Percentiles rank a stretch among this genome's conserved stretches.
Evolutionary conservation across 2,113 vertebrate species (phyloP).

Genomic region (Crotalus horridus): DNA sequence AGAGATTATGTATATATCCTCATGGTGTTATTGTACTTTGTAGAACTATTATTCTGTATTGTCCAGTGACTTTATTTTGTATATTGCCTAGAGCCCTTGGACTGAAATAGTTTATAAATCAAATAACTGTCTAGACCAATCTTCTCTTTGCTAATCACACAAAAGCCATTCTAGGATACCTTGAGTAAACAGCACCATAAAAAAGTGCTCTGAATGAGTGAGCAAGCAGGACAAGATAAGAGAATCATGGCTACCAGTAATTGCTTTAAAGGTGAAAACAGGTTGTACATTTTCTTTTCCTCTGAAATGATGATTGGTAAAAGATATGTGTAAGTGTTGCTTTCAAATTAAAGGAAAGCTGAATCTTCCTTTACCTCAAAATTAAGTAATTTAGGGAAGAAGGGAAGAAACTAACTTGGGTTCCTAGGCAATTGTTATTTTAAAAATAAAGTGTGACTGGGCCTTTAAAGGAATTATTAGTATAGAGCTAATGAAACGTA

Average conservation of each 20-base stretch:
- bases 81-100: neutral
- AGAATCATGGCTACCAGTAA: neutral
- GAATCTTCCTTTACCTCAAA: neutral
- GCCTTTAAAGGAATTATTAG: neutral
- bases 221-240: neutral
- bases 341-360: neutral
- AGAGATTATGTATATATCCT: neutral
- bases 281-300: neutral
- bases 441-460: neutral
- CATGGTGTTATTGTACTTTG: neutral
- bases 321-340: neutral
- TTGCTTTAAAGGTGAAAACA: neutral
- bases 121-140: neutral
- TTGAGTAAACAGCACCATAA: neutral
- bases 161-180: neutral
- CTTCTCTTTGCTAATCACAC: neutral
- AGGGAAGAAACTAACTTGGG: neutral
- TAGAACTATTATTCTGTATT: neutral
- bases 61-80: neutral
- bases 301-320: neutral
- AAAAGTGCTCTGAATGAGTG: neutral
- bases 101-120: neutral
- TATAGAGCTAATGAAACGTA: neutral
- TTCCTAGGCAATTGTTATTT: neutral
- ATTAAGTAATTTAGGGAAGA: neutral